Base-by-base conservation (phyloP, 2,797 vertebrate species). In the Cossypha heuglini region DNA sequence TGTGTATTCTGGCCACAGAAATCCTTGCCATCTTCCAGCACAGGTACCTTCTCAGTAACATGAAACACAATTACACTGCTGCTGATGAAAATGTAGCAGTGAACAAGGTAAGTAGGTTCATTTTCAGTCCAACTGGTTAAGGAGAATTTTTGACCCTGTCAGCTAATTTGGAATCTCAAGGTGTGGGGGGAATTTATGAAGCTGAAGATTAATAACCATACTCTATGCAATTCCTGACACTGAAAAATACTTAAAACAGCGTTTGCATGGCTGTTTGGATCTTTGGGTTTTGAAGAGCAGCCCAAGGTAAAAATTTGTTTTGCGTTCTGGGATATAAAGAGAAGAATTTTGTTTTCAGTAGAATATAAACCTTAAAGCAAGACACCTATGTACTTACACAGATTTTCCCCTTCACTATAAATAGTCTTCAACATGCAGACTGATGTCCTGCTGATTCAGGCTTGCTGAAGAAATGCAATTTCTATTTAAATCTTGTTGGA, bases 401-500 rank as follows among this genome's bases (percentile, higher is more conserved):
- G 37, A 54, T 82, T 87, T 92, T 35, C 26, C 29, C 24, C 57
- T 86, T 82, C 40, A 26, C 51, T 86, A 38, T 73, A 81, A 91
- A 62, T 75, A 95, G 66, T 73, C 51, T 92, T 86, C 51, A 84
- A 15, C 25, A 24, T 51, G 40, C 58, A 84, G 67, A 66, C 54
- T 55, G 69, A 81, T 35, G 62, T 79, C 52, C 59, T 94, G 88
- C 76, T 93, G 77, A 93, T 84, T 92, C 63, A 90, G 57, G 33
- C 58, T 90, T 73, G 38, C 67, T 86, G 54, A 93, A 95, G 58
- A 90, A 94, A 90, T 46, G n/a, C 57, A 68, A 58, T 91, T 93
- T 93, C 66, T 93, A 69, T 90, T 81, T 93, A 94, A 94, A 86
- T 69, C 58, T 93, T n/a, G 4, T 72, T 84, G 59, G 54, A 88